Evolutionary conservation across 2,113 vertebrate species (phyloP).

Genomic region (Toxotes jaculatrix): DNA sequence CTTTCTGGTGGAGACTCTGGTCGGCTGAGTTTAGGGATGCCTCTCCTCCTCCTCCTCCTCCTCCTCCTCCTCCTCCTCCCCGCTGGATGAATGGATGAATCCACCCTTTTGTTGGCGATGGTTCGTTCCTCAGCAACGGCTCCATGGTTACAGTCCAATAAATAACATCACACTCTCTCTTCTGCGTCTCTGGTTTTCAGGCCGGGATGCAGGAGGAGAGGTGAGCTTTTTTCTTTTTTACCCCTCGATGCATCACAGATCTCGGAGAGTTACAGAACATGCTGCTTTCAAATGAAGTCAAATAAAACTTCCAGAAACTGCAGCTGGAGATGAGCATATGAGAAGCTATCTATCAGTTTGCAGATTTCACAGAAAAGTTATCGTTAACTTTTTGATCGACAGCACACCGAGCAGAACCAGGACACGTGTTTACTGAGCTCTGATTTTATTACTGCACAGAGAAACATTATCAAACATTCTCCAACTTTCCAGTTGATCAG

Average conservation of each 20-base stretch:
- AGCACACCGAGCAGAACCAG: too few relatives aligned
- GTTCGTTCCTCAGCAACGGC: slow-evolving; percentile 65
- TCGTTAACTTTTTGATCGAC: too few relatives aligned
- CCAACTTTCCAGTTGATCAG: too few relatives aligned
- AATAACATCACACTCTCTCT: slow-evolving; percentile 73
- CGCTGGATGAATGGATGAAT: slow-evolving; percentile 74
- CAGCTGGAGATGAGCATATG: too few relatives aligned
- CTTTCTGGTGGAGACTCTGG: slow-evolving; percentile 16
- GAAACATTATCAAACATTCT: too few relatives aligned
- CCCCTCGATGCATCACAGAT: neutral
- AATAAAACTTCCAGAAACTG: neutral
- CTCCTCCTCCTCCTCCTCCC: slow-evolving; percentile 43
- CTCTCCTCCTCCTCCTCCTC: slow-evolving; percentile 55
- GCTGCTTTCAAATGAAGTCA: neutral
- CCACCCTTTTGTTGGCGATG: slow-evolving; percentile 74
- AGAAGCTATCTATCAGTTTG: too few relatives aligned
- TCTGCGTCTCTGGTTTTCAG: slow-evolving; percentile 50
- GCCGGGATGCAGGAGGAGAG: slow-evolving; percentile 36
- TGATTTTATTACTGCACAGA: too few relatives aligned
- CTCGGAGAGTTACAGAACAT: neutral
- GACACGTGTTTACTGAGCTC: too few relatives aligned
- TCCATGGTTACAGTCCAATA: slow-evolving; percentile 78
- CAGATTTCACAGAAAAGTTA: too few relatives aligned
- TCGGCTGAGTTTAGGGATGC: slow-evolving; percentile 50
- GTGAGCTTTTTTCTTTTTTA: slow-evolving; percentile 12